These are phyloP conservation scores for Drosophila recens DNA, from an alignment of 2,888 invertebrate species.

Conservation along the genomic window DNA sequence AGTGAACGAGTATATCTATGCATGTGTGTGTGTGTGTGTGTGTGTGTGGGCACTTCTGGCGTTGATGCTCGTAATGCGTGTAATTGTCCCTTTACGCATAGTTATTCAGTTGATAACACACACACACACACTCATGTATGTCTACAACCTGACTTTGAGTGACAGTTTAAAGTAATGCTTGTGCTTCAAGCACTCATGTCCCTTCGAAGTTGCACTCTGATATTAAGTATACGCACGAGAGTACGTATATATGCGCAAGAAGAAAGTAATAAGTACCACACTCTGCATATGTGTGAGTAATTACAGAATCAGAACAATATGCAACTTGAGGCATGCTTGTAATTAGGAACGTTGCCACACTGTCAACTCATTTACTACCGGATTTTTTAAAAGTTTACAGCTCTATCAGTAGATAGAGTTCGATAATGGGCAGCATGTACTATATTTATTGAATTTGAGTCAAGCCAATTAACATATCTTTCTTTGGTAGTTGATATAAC, in stretches of 20 bases:
- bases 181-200: conserved; percentile 21
- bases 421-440: not conserved
- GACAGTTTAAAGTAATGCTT: conserved; percentile 51
- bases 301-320: conserved; percentile 6
- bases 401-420: not conserved
- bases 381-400: not conserved
- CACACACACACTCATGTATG: conserved; percentile 9
- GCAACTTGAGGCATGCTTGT: conserved; percentile 1
- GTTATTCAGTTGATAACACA: conserved; percentile 38
- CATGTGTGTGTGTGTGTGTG: conserved; percentile 10
- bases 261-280: conserved; percentile 1
- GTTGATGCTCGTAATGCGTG: conserved; percentile 51
- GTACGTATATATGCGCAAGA: not conserved
- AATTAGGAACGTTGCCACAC: conserved; percentile 1
- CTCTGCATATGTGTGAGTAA: not conserved
- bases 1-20: conserved; percentile 6
- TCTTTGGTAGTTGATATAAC: too few species aligned
- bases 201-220: conserved; percentile 20
- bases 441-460: too few species aligned
- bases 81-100: conserved; percentile 57
- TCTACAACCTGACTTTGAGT: conserved; percentile 50
- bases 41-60: conserved; percentile 30
- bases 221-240: conserved; percentile 10
- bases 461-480: too few species aligned
- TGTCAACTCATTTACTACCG: not conserved